phyloP scores from a whole-genome alignment of 2,888 invertebrate species.

The Oeneis ivallda region DNA sequence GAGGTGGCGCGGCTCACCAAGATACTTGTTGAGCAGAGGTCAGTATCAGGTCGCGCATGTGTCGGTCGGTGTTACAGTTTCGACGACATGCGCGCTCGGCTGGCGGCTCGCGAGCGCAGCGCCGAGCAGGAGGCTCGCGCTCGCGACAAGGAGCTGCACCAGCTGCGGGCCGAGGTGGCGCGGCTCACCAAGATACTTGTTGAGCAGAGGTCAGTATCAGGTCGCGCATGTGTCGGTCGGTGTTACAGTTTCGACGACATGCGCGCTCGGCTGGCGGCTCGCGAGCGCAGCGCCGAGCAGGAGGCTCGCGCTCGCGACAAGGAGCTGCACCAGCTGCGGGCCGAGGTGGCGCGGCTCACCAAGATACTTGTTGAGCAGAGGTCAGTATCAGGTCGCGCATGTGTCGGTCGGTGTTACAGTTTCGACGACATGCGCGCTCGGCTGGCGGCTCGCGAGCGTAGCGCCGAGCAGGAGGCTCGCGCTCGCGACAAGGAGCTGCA shows the following conservation, averaged over 20 bases:
- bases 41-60: too few species aligned
- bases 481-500: constrained; percentile 65
- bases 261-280: constrained; percentile 58
- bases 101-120: constrained; percentile 56
- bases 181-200: constrained; percentile 71
- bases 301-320: constrained; percentile 62
- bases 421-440: constrained; percentile 76
- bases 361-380: constrained; percentile 69
- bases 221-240: too few species aligned
- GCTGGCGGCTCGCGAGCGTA: constrained; percentile 56
- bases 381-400: too few species aligned
- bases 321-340: constrained; percentile 63
- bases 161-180: constrained; percentile 67
- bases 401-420: constrained; percentile 45
- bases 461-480: constrained; percentile 60
- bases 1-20: constrained; percentile 74
- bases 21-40: constrained; percentile 70
- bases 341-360: constrained; percentile 71
- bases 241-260: constrained; percentile 73
- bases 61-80: constrained; percentile 53
- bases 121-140: constrained; percentile 62
- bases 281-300: constrained; percentile 61
- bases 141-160: constrained; percentile 65
- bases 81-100: constrained; percentile 71
- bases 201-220: constrained; percentile 60